Evolutionary conservation across 2,113 vertebrate species (phyloP), one percentile per base, ranked within the genome.

Genomic region (Labeo catla): DNA sequence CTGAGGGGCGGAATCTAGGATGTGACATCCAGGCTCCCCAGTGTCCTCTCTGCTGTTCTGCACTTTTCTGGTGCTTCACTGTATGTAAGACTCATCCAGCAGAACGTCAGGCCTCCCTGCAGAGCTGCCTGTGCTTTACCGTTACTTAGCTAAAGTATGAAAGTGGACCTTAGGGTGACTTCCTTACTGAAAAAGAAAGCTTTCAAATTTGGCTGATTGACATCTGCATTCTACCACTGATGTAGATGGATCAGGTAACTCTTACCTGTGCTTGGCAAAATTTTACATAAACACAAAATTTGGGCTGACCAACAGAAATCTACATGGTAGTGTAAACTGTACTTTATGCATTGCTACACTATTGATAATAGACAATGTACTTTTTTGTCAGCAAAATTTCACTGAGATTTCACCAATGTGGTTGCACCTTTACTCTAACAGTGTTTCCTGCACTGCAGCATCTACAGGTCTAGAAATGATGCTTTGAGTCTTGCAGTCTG

Each of bases 71-170:
- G 79, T 47, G 65, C 79, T 61, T 79, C 76, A 83, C 57, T 86
- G 86, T 91, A 86, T 61, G 78, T 88, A 91, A 78, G 87, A 87
- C 83, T 91, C 92, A 90, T 36, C 84, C 89, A 89, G 45, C 76
- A 88, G 88, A 93, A 92, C 92, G 84, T 50, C 16, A 57, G 76
- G 81, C 52, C 83, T 88, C 89, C 85, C 84, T 47, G 83, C 81
- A 36, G 79, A 23, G 78, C 36, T 45, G 78, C 13, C 54, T 80
- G 78, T 45, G 2, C 21, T 45, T 47, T 16, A 65, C 6, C 2
- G 1, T 49, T 45, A 49, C 72, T 23, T 49, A 74, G n/a, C n/a
- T n/a, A 12, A 74, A 49, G 72, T 13, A 1, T 76, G 12, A 76
- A 47, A 63, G 9, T 34, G 13, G 49, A 6, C 74, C 28, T 52